These are phyloP conservation scores for Myotis davidii DNA, from an alignment of 2,113 vertebrate genomes.

Conservation along the genomic window DNA sequence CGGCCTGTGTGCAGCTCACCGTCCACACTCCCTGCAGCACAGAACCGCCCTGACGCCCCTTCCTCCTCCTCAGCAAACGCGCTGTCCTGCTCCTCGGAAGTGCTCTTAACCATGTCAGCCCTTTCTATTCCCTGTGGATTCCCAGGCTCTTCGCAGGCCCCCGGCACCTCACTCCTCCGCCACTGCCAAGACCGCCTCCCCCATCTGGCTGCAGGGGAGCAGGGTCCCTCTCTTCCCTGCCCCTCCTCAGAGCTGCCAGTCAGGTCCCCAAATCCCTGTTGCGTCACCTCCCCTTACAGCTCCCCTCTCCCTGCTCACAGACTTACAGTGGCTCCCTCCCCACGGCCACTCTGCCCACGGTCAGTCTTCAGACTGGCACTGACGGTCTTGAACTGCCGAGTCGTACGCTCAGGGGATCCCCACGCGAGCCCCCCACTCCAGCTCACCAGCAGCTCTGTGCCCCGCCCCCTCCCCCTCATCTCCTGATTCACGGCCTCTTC, in stretches of 20 bases:
- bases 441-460: too few species aligned
- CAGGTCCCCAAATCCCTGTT: background rate
- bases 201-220: background rate
- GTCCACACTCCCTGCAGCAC: accelerated
- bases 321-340: too few species aligned
- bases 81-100: background rate
- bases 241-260: background rate
- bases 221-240: background rate
- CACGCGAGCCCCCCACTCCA: accelerated
- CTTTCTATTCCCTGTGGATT: background rate
- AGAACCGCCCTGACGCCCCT: too few species aligned
- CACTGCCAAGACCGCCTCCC: background rate
- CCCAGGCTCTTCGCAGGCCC: background rate
- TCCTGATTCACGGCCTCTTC: background rate
- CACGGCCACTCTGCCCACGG: background rate
- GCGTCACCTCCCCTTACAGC: background rate
- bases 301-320: background rate
- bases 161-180: background rate
- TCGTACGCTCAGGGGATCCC: background rate
- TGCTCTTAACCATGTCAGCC: background rate
- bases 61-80: background rate
- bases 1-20: background rate
- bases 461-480: accelerated
- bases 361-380: background rate
- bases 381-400: background rate